phyloP scores from a whole-genome alignment of 2,113 vertebrate genomes.

The Laticauda colubrina region DNA sequence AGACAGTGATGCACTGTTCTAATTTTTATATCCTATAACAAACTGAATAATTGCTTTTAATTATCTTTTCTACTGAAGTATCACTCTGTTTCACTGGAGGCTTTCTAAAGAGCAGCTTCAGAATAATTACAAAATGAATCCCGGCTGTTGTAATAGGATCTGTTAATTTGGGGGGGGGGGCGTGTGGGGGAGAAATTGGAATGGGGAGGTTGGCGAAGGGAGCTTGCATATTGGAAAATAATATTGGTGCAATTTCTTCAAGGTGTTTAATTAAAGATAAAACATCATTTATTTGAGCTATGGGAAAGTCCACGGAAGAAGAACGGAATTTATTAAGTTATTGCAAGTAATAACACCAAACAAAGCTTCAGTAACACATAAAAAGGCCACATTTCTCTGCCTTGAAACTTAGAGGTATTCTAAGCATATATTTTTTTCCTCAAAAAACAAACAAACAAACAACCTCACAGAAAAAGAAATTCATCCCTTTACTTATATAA shows the following conservation, averaged over 20 bases:
- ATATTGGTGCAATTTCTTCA: background rate
- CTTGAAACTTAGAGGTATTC: background rate
- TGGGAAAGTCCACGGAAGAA: background rate
- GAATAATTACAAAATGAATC: constrained; percentile 27
- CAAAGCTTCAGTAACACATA: background rate
- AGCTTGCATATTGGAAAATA: background rate
- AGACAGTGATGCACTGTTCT: constrained; percentile 12
- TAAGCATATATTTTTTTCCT: background rate
- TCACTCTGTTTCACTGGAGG: constrained; percentile 23
- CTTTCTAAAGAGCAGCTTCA: constrained; percentile 12
- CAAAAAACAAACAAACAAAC: background rate
- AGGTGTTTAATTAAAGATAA: constrained; percentile 42
- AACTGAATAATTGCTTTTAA: constrained; percentile 48
- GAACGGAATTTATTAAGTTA: constrained; percentile 16
- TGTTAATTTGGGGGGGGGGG: background rate
- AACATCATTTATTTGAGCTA: constrained; percentile 21
- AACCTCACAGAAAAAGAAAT: background rate
- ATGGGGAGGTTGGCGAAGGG: background rate
- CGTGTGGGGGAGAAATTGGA: background rate
- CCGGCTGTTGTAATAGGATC: background rate
- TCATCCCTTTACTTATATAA: background rate
- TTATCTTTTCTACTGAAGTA: constrained; percentile 24
- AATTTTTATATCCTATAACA: constrained; percentile 22
- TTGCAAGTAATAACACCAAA: constrained; percentile 22
- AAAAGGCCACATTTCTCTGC: background rate